Base-by-base conservation (phyloP, 1,140 invertebrate genomes). In the Panagrolaimus sp. region DNA sequence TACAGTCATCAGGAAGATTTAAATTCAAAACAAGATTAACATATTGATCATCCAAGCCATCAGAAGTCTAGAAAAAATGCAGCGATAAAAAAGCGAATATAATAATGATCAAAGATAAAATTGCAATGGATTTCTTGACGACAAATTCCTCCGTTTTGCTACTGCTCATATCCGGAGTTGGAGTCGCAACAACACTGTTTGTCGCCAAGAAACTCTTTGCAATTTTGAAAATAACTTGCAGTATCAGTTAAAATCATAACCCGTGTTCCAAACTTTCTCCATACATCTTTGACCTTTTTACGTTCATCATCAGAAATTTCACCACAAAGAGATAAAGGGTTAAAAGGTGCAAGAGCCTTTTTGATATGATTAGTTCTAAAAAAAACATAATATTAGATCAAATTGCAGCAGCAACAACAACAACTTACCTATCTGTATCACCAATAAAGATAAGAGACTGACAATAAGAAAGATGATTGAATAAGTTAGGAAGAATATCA, bases 1-100 rank as follows among this genome's bases (percentile, higher is more conserved):
- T 88, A 74, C 87, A 86, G 80, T 93, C 89, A 64, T 75, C 78
- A 1, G 95, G 92, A 46, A 90, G 82, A 83, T 96, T 94, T 77
- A 96, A 87, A 85, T 97, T 96, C 8, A 98, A 88, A 0, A 97
- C 90, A 47, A 98, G 85, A 86, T 97, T 91, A 9, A 96, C 89
- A 86, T 93, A 90, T 66, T 90, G 88, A 9, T 89, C 90, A 87
- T 98, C 95, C 74, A 98, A 91, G n/a, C 95, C 88, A 71, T 87
- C 74, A 5, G 87, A 14, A 67, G 85, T 84, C 78, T 96, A 27
- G 1, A 57, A 57, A 57, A 20, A 16, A 9, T 20, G 1, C 8
- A 53, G 1, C 16, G 8, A 57, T 4, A 1, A n/a, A n/a, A 13
- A 57, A 20, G 51, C 1, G 5, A 57, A 27, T n/a, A n/a, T 20